Evolutionary conservation across 2,797 vertebrate species (phyloP).

Genomic region (Lutjanus argentimaculatus): DNA sequence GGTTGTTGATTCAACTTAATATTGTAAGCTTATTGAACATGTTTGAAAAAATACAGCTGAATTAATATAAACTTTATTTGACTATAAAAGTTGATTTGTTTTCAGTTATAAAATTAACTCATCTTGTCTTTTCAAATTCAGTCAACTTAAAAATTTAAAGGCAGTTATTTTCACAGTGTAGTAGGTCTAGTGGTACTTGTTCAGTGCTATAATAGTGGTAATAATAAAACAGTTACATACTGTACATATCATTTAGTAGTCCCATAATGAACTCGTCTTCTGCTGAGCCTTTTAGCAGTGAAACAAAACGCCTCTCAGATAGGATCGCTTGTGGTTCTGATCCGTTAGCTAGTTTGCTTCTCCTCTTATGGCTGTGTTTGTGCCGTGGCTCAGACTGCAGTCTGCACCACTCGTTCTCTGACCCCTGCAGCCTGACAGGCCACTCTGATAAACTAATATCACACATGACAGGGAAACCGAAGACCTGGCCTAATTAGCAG

Average conservation of each 20-base stretch:
- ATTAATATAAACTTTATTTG: too few species aligned
- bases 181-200: conserved; percentile 12
- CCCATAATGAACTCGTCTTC: conserved; percentile 24
- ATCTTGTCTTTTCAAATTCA: too few species aligned
- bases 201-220: neutral
- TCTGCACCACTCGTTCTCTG: conserved; percentile 52
- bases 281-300: conserved; percentile 31
- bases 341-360: conserved; percentile 48
- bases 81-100: too few species aligned
- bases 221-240: conserved; percentile 32
- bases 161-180: too few species aligned
- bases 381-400: conserved; percentile 31
- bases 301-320: conserved; percentile 56
- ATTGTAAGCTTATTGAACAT: too few species aligned
- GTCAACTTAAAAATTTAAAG: too few species aligned
- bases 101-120: too few species aligned
- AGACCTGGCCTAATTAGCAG: conserved; percentile 85
- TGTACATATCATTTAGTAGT: conserved; percentile 11
- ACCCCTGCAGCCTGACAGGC: conserved; percentile 77
- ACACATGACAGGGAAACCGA: conserved; percentile 82
- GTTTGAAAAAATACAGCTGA: too few species aligned
- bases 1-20: too few species aligned
- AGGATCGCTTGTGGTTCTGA: conserved; percentile 58
- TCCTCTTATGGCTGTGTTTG: conserved; percentile 41
- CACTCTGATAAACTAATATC: conserved; percentile 86